These are phyloP conservation scores for Romanomermis culicivorax DNA, from an alignment of 2,888 invertebrate genomes.

Conservation along the genomic window DNA sequence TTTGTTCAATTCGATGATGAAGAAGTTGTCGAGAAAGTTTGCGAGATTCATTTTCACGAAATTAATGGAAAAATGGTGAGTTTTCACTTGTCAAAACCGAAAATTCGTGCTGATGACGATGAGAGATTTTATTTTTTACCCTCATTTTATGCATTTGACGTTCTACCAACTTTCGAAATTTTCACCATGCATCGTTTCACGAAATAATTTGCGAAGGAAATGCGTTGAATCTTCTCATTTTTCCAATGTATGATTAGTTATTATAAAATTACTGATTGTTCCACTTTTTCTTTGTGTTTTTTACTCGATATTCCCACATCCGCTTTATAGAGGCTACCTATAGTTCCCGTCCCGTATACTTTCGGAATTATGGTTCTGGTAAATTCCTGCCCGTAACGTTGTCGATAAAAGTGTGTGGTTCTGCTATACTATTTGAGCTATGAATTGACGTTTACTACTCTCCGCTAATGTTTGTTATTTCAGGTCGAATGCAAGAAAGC, in stretches of 20 bases:
- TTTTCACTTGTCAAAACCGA: conserved; percentile 41
- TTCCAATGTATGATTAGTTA: no score
- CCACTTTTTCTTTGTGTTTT: no score
- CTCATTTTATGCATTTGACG: neutral
- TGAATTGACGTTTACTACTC: neutral
- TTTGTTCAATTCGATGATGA: conserved; percentile 99
- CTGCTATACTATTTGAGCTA: neutral
- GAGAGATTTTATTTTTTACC: neutral
- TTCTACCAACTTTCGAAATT: no score
- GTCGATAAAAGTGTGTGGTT: neutral
- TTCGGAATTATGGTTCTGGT: no score
- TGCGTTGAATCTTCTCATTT: no score
- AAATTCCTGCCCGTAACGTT: neutral
- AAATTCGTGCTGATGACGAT: neutral
- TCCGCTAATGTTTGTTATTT: conserved; percentile 23
- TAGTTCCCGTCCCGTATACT: no score
- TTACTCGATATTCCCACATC: no score
- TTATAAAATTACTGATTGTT: no score
- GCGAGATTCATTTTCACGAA: conserved; percentile 99
- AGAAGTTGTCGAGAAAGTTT: conserved; percentile 98
- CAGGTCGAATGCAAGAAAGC: conserved; percentile 99
- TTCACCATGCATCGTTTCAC: no score
- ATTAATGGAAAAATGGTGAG: conserved; percentile 99
- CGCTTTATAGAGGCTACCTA: no score
- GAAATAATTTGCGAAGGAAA: no score